Percentiles rank a stretch among this genome's conserved stretches.
phyloP scores from a whole-genome alignment of 1,140 invertebrate genomes.

The Drosophila grimshawi region DNA sequence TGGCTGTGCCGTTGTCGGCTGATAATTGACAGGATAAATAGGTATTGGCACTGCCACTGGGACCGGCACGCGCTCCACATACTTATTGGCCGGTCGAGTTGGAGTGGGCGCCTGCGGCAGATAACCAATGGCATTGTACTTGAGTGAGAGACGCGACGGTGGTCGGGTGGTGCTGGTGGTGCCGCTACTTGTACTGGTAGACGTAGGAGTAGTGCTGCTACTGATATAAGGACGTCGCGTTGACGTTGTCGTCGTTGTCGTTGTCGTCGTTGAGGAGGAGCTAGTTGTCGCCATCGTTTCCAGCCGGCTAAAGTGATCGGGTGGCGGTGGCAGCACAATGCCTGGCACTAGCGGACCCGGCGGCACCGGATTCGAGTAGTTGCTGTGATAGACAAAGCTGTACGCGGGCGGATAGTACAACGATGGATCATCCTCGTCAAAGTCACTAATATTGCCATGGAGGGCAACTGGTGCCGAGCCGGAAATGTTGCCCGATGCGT shows the following conservation, averaged over 20 bases:
- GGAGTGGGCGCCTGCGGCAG: conserved; percentile 24
- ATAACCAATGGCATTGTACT: conserved; percentile 62
- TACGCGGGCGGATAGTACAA: conserved; percentile 95
- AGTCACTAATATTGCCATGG: conserved; percentile 84
- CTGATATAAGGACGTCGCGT: conserved; percentile 70
- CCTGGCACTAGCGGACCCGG: conserved; percentile 94
- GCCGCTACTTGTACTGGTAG: conserved; percentile 18
- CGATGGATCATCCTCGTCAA: conserved; percentile 94
- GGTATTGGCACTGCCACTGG: conserved; percentile 78
- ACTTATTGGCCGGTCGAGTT: conserved; percentile 41
- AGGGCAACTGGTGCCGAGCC: conserved; percentile 19
- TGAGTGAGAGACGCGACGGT: conserved; percentile 40
- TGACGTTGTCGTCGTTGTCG: conserved; percentile 50
- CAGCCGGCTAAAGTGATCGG: conserved; percentile 90
- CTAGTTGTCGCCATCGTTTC: conserved; percentile 31
- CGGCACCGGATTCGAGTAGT: conserved; percentile 91
- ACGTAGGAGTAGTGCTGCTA: conserved; percentile 25
- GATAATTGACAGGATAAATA: conserved; percentile 71
- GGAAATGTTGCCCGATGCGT: conserved; percentile 52
- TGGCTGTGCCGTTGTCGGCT: conserved; percentile 48
- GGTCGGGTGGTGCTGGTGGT: conserved; percentile 15
- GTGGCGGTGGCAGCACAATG: conserved; percentile 93
- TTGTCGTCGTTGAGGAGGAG: conserved; percentile 23
- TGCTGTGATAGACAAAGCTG: conserved; percentile 92
- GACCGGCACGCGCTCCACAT: conserved; percentile 71